Base-by-base conservation (phyloP, 2,888 invertebrate genomes). In the Malthinus seriepunctatus region DNA sequence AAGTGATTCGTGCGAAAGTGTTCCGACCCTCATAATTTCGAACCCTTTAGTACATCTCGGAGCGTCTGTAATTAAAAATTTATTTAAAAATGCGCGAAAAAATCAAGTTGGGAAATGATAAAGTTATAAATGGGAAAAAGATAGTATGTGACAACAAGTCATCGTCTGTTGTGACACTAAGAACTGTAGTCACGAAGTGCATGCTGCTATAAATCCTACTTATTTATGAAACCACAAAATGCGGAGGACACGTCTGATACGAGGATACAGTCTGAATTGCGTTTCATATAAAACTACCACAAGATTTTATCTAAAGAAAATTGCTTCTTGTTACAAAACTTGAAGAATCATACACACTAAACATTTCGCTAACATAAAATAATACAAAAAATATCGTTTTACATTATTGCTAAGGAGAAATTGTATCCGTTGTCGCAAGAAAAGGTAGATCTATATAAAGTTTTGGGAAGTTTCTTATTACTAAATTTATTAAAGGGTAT, bases 11-110 rank as follows among this genome's bases (percentile, higher is more conserved):
- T 88, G 87, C 35, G 88, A 87, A 15, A 90, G 83, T 2, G 88
- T 88, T 1, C 91, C 89, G 44, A 92, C 79, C 67, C 88, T 87
- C 69, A 85, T 87, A 50, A 85, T 82, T 63, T 89, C 88, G 57
- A 84, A 84, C 39, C 90, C 91, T 3, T 86, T 84, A 63, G 86
- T 86, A 72, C 93, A 92, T 67, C 89, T 86, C 34, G 92, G 92
- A 10, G 89, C 87, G 76, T 89, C 93, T 92, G 78, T 31, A 73
- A 67, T 12, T 11, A 3, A 23, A 23, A 23, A 23, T 5, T 23
- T 23, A 23, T 23, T 23, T 23, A 23, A 23, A 5, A 23, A 23
- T 3, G 5, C 23, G 23, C 5, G 37, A 11, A 35, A 37, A 15
- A 48, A 54, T 31, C 23, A 23, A 23, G 23, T 23, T 23, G 23